phyloP scores from a whole-genome alignment of 2,113 vertebrate genomes.

The Alethe castanea region DNA sequence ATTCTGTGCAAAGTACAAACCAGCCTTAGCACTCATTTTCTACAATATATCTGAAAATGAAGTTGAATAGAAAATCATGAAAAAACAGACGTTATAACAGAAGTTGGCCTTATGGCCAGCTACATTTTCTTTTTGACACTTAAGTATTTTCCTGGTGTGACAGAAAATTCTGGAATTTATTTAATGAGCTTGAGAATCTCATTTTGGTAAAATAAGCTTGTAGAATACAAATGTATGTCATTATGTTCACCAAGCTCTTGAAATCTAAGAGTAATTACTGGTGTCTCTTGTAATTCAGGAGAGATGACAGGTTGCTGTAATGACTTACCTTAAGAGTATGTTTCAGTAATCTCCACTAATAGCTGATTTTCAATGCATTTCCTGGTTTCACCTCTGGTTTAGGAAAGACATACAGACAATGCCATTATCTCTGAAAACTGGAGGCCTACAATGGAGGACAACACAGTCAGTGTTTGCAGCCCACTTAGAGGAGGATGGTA shows the following conservation, averaged over 20 bases:
- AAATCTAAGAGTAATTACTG: slow-evolving; percentile 3
- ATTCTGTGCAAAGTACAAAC: slow-evolving; percentile 29
- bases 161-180: slow-evolving; percentile 41
- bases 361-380: neutral
- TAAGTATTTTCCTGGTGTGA: neutral
- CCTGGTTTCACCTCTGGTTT: neutral
- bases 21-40: neutral
- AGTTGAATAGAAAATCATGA: neutral
- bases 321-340: neutral
- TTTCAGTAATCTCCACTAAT: neutral
- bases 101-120: slow-evolving; percentile 44
- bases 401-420: neutral
- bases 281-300: neutral
- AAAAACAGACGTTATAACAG: slow-evolving; percentile 47
- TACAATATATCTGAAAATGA: slow-evolving; percentile 3
- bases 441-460: neutral
- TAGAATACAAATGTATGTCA: neutral
- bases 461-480: neutral
- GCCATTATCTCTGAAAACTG: neutral
- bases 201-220: slow-evolving; percentile 26
- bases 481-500: neutral
- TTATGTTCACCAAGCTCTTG: neutral
- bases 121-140: slow-evolving; percentile 15
- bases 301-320: neutral
- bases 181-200: slow-evolving; percentile 30